phyloP scores from a whole-genome alignment of 92 coral and sea anemone species.

The Phenganax marumi region DNA sequence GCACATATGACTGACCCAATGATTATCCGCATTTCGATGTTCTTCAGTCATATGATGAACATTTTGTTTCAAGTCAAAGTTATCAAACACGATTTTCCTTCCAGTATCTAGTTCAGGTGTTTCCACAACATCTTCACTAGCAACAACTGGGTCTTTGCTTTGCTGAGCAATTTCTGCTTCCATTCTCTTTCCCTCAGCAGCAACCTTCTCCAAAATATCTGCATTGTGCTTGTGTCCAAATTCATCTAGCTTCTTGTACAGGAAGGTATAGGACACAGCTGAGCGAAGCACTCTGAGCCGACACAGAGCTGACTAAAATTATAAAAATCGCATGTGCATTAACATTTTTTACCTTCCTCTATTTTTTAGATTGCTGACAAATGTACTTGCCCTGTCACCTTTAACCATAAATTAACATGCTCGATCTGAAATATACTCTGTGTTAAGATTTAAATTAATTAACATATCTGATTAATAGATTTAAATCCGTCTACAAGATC shows the following conservation, averaged over 20 bases:
- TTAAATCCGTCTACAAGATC: too few relatives aligned
- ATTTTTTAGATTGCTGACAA: too few relatives aligned
- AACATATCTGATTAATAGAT: too few relatives aligned
- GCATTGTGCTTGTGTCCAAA: not conserved
- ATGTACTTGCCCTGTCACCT: too few relatives aligned
- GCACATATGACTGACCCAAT: not conserved
- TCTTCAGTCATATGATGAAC: slow-evolving; percentile 60
- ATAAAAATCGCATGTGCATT: too few relatives aligned
- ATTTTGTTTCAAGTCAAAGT: slow-evolving; percentile 61
- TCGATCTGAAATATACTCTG: too few relatives aligned
- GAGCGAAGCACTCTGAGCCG: not conserved
- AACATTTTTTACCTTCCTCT: too few relatives aligned
- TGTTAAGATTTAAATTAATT: too few relatives aligned
- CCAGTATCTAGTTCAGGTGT: slow-evolving; percentile 51
- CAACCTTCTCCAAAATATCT: not conserved
- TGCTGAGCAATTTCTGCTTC: too few relatives aligned
- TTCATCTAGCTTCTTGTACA: not conserved
- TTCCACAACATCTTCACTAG: not conserved
- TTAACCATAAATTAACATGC: too few relatives aligned
- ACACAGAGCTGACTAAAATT: not conserved
- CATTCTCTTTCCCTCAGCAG: not conserved
- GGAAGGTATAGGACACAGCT: not conserved
- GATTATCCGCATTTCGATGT: slow-evolving; percentile 49
- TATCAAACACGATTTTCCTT: slow-evolving; percentile 63
- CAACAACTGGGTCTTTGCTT: not conserved